Base-by-base conservation (phyloP, 2,888 invertebrate genomes). In the Lypha dubia region DNA sequence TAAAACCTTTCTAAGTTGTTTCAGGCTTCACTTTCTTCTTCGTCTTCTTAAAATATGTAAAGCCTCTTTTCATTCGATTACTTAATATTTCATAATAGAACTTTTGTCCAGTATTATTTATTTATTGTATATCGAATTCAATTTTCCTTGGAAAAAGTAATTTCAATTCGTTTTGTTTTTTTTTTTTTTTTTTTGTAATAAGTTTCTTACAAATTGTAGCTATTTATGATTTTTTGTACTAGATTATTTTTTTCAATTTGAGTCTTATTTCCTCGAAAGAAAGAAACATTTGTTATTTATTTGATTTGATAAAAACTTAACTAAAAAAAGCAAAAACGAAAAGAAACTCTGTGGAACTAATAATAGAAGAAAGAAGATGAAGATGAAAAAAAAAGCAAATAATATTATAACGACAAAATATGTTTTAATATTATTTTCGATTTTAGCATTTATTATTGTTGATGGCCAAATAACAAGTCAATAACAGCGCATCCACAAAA, bases 391-490 rank as follows among this genome's bases (percentile, higher is more conserved):
- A 44, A 44, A 56, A 32, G 13, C 11, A 32, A 5, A 44, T n/a
- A 44, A 44, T 38, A 71, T 32, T 53, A 70, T 68, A 81, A 75
- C 76, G 38, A 65, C 62, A 76, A 82, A 82, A 82, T 70, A 82
- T 76, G 38, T 76, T 81, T 82, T 70, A 70, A 70, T 76, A 70
- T 60, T 63, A 76, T 79, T 71, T 83, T 51, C 82, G 60, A 73
- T 67, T 62, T 62, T 20, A 68, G 35, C 67, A 81, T 81, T 81
- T 74, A 62, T 68, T 74, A 81, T n/a, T 73, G 11, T 75, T 74
- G 74, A 68, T 81, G 71, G 82, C 77, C 77, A n/a, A n/a, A n/a
- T n/a, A 83, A 83, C 82, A 83, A 83, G 77, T 77, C 77, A 76
- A 73, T 83, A 71, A 83, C 56, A 76, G 60, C n/a, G n/a, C 32